Base-by-base conservation (phyloP, 1,140 invertebrate genomes). In the Brachionus plicatilis region DNA sequence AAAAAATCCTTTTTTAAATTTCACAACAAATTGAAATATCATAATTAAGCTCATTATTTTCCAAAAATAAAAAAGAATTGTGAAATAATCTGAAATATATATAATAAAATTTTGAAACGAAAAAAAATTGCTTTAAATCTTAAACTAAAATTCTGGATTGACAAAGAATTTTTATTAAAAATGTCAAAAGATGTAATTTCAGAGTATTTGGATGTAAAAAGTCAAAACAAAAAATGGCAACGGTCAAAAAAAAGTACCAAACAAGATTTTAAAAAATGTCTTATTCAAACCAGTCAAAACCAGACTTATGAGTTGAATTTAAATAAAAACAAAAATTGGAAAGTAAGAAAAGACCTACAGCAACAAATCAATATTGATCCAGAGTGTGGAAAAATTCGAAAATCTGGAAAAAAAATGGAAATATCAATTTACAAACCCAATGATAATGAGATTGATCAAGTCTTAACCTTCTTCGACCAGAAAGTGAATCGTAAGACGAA, bases 301-400 rank as follows among this genome's bases (percentile, higher is more conserved):
- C 37, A 72, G 6, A 6, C 12, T 41, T 41, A 43, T 20, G 37
- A 43, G 5, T 20, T 43, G n/a, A 72, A 72, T 72, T 43, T 72
- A 41, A 72, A 72, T 17, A 72, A 72, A 43, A 72, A 72, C n/a
- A 72, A 72, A 72, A 72, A 72, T 72, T 72, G 68, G 68, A 20
- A 14, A 7, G 12, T 41, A 41, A 72, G 9, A 72, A 43, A 72
- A 3, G 3, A 17, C 17, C 68, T 72, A 6, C n/a, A 20, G 12
- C 1, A 43, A 9, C 9, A 41, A 41, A 72, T 72, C 45, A 0
- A 24, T 37, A 3, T 3, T 11, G 37, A 72, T 45, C 14, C 37
- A 12, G 68, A 45, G 7, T 24, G 43, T 9, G 68, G 68, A 9
- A 41, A 72, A 41, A 43, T 72, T 17, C 17, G 0, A 1, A 72